Conservation (phyloP, 2,888 invertebrate genomes). For the Epiblema foenella region DNA sequence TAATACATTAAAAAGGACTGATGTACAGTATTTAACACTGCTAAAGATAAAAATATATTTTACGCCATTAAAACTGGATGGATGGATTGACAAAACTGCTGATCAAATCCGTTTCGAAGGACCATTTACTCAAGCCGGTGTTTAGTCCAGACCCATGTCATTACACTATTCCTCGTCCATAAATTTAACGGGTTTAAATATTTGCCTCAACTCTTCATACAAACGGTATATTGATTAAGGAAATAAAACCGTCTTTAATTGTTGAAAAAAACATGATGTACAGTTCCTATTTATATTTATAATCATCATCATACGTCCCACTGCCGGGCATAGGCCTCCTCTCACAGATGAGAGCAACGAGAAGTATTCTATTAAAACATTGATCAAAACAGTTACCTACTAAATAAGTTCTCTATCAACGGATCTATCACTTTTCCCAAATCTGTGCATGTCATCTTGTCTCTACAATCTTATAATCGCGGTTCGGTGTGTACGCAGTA, state of each 20-base stretch:
- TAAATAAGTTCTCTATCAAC: neutral
- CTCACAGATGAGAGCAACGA: too few species aligned
- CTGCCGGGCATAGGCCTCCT: too few species aligned
- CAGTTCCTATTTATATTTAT: neutral
- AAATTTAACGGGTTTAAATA: neutral
- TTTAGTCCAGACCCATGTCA: neutral
- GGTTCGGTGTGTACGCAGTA: conserved; percentile 25
- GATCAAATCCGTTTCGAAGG: neutral
- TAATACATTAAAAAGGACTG: neutral
- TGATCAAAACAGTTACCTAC: neutral
- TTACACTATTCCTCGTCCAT: neutral
- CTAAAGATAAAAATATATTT: neutral
- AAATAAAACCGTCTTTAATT: neutral
- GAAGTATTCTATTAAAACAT: neutral
- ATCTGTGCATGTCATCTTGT: conserved; percentile 21
- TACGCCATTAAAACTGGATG: too few species aligned
- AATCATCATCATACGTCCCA: too few species aligned
- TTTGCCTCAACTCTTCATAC: neutral
- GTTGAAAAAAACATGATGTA: neutral
- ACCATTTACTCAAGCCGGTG: neutral
- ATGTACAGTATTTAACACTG: neutral
- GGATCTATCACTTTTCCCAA: neutral
- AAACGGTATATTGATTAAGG: neutral
- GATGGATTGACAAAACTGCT: too few species aligned
- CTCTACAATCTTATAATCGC: conserved; percentile 31